phyloP scores from a whole-genome alignment of 1,140 invertebrate genomes.

The Lordiphosa mommai region DNA sequence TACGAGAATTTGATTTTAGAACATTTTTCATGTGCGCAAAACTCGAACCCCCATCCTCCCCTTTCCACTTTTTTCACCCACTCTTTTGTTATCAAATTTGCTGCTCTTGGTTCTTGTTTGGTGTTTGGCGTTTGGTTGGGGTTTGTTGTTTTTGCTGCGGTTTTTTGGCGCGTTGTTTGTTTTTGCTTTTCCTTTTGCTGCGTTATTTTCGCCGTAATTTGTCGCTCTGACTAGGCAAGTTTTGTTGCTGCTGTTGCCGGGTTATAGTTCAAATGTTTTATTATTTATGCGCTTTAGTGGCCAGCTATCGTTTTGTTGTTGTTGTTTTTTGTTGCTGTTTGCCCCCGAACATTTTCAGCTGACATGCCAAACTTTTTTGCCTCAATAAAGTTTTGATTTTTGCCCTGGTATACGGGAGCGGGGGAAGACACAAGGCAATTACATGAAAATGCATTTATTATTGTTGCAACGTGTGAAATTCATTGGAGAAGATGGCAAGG shows the following conservation, averaged over 20 bases:
- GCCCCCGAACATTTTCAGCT: constrained; percentile 56
- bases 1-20: constrained; percentile 27
- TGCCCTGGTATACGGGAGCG: constrained; percentile 8
- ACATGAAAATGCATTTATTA: constrained; percentile 72
- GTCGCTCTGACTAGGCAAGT: constrained; percentile 52
- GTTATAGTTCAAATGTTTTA: constrained; percentile 57
- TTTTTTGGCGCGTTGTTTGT: constrained; percentile 45
- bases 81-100: constrained; percentile 32
- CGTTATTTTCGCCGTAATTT: constrained; percentile 45
- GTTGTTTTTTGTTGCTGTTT: constrained; percentile 17
- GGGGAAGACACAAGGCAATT: constrained; percentile 38
- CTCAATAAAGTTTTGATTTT: constrained; percentile 66
- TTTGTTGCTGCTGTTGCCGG: constrained; percentile 28
- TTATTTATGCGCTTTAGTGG: constrained; percentile 64
- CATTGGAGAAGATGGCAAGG: constrained; percentile 2
- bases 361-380: constrained; percentile 70
- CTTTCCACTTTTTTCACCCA: neutral
- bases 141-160: constrained; percentile 36
- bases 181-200: constrained; percentile 14
- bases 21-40: constrained; percentile 21
- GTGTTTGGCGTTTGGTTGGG: constrained; percentile 11
- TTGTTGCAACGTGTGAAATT: constrained; percentile 39
- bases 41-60: neutral
- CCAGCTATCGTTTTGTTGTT: constrained; percentile 9
- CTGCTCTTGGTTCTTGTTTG: constrained; percentile 13